Conservation (phyloP, 2,888 invertebrate genomes). For the Catotricha subobsoleta region DNA sequence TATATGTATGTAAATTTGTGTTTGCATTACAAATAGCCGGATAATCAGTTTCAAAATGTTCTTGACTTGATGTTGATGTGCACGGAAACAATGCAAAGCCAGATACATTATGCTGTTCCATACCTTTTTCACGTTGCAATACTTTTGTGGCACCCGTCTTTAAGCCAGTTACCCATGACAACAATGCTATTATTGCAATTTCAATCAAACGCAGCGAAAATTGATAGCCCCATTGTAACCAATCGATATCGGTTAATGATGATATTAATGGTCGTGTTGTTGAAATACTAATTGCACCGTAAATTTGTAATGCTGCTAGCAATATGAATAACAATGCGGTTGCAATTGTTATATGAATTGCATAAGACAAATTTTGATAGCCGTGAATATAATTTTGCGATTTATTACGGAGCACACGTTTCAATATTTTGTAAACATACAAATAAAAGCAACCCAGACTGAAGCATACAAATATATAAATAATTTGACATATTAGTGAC, state of each 20-base stretch:
- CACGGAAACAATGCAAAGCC: slow-evolving; percentile 68
- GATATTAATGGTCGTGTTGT: slow-evolving; percentile 21
- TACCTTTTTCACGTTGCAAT: slow-evolving; percentile 54
- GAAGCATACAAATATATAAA: slow-evolving; percentile 70
- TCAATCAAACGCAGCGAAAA: slow-evolving; percentile 70
- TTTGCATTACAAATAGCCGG: slow-evolving; percentile 75
- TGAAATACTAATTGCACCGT: slow-evolving; percentile 52
- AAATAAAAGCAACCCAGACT: slow-evolving; percentile 70
- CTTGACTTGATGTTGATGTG: slow-evolving; percentile 66
- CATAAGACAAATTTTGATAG: slow-evolving; percentile 65
- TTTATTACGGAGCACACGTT: slow-evolving; percentile 53
- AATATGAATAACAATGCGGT: slow-evolving; percentile 70
- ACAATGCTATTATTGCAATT: slow-evolving; percentile 66
- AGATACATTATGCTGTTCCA: slow-evolving; percentile 42
- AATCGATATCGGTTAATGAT: slow-evolving; percentile 40
- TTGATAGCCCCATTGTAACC: slow-evolving; percentile 88
- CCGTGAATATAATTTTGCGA: slow-evolving; percentile 64
- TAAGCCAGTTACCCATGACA: slow-evolving; percentile 74
- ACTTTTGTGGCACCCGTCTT: slow-evolving; percentile 35
- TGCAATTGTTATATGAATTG: slow-evolving; percentile 76
- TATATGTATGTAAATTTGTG: slow-evolving; percentile 68
- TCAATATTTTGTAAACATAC: slow-evolving; percentile 62
- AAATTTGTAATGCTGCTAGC: slow-evolving; percentile 67
- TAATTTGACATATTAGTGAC: slow-evolving; percentile 62
- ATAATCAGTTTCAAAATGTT: slow-evolving; percentile 66